Base-by-base conservation (phyloP, 37 sponge, comb jelly and placozoan species). In the Hexactinellida sp. region DNA sequence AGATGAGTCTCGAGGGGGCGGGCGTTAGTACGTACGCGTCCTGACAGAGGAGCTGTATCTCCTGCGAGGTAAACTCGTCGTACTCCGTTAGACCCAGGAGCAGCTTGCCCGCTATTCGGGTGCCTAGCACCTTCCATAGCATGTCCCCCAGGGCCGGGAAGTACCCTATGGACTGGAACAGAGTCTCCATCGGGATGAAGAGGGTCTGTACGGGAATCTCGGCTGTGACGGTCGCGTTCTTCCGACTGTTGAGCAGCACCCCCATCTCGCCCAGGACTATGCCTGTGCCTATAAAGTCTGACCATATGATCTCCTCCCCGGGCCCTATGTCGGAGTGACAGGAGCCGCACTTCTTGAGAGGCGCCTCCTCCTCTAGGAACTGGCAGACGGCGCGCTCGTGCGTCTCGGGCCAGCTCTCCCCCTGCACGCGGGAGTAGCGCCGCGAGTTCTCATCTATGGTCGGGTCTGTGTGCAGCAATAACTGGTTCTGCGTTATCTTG, bases 101-200 rank as follows among this genome's bases (percentile, higher is more conserved):
- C 36, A 93, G 87, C 36, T 84, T 36, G n/a, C 55, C 35, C 0
- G 97, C 94, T 37, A 90, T 89, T 24, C 90, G 63, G 37, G 90
- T 87, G 38, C 94, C 94, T 86, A 87, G 86, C 19, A 90, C 83
- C 83, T 88, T 93, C 97, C 97, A 96, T 83, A 96, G 84, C 16
- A 83, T 63, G 83, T 92, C 91, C 87, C 88, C 91, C 54, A 96
- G 38, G 16, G 55, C 39, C 34, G 97, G 94, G 47, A 88, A 89
- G 63, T 84, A n/a, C 37, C 19, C 36, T 88, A 96, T 85, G 39
- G 92, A 38, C 82, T 87, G 39, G 13, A 88, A 85, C 51, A 93
- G 36, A 0, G 92, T 71, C 7, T 83, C 85, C 25, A 47, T 84
- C 0, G 63, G 37, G 34, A 96, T 83, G 84, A 85, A 86, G 85